These are phyloP conservation scores for Enteromius paludinosus DNA, from an alignment of 2,797 vertebrate genomes.

Conservation along the genomic window DNA sequence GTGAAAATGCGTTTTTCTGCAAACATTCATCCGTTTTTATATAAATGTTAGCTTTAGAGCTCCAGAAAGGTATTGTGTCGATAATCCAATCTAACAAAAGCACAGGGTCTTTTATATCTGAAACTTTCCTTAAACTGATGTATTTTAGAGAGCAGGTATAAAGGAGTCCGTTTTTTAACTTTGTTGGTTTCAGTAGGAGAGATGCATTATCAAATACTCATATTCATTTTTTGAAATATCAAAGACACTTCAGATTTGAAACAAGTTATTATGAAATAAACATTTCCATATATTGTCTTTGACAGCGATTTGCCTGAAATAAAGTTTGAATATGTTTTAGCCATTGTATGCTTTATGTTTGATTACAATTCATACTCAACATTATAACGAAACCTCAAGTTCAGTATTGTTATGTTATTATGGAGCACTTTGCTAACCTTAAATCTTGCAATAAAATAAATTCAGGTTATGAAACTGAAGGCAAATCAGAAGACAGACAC, in stretches of 20 bases:
- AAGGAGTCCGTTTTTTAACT: not conserved
- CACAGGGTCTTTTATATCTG: not conserved
- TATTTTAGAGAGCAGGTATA: conserved; percentile 4
- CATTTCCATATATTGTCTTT: not conserved
- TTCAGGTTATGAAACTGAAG: not conserved
- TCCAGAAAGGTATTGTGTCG: not conserved
- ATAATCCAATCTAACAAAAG: conserved; percentile 15
- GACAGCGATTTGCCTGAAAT: conserved; percentile 5
- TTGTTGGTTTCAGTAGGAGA: not conserved
- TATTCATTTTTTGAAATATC: not conserved
- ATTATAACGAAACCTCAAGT: not conserved
- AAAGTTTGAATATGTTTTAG: conserved; percentile 24
- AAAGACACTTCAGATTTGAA: not conserved
- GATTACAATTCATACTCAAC: not conserved
- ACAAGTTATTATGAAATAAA: not conserved
- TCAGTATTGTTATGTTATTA: not conserved
- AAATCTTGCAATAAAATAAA: not conserved
- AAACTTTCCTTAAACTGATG: not conserved
- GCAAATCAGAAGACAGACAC: conserved; percentile 3
- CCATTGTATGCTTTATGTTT: not conserved
- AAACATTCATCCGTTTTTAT: not conserved
- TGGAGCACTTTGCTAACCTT: not conserved
- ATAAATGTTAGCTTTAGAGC: not conserved
- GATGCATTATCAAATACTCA: not conserved
- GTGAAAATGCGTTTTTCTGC: not conserved